Evolutionary conservation across 2,888 invertebrate species (phyloP).

Genomic region (Aelia acuminata): DNA sequence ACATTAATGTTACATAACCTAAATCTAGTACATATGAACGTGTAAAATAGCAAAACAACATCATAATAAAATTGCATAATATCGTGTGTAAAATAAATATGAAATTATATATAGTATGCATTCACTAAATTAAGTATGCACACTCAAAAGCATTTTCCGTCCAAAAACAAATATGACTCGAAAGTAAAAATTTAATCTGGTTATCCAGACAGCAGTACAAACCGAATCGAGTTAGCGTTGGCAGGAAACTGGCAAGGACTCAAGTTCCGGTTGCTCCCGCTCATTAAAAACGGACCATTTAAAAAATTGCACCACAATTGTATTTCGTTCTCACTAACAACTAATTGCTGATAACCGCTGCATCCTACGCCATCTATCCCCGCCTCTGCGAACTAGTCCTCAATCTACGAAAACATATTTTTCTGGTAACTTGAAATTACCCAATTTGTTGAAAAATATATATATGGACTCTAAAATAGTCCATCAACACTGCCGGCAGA

Average conservation of each 20-base stretch:
- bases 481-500: too few relatives aligned
- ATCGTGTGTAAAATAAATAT: too few relatives aligned
- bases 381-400: not conserved
- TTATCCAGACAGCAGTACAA: not conserved
- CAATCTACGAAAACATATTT: not conserved
- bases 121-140: too few relatives aligned
- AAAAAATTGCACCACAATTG: conserved; percentile 17
- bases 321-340: not conserved
- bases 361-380: not conserved
- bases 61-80: too few relatives aligned
- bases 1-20: too few relatives aligned
- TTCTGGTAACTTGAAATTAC: not conserved
- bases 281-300: not conserved
- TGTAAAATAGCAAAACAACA: too few relatives aligned
- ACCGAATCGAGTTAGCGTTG: not conserved
- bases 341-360: not conserved
- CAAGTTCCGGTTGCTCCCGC: not conserved
- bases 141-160: too few relatives aligned
- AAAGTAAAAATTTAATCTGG: too few relatives aligned
- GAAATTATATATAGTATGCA: too few relatives aligned
- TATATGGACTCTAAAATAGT: not conserved
- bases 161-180: too few relatives aligned
- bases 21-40: too few relatives aligned
- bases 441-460: not conserved
- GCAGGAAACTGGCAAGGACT: conserved; percentile 13